Evolutionary conservation across 2,888 invertebrate species (phyloP).

Genomic region (Disparrhopalites patrizii): DNA sequence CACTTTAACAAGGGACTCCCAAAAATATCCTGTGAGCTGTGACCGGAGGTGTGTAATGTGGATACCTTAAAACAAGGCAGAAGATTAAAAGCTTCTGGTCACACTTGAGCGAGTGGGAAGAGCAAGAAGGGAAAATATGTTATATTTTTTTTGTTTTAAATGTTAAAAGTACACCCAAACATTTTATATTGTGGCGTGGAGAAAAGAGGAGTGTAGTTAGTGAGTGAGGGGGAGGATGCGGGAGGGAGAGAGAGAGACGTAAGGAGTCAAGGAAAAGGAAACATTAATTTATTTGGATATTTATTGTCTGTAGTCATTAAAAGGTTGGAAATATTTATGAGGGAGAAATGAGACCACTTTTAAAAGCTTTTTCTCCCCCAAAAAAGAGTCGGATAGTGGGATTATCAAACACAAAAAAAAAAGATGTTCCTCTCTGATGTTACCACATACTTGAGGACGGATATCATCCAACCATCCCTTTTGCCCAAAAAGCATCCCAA

Average conservation of each 20-base stretch:
- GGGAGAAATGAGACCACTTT: slow-evolving; percentile 10
- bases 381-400: background rate
- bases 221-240: background rate
- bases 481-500: background rate
- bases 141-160: too few species aligned
- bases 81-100: too few species aligned
- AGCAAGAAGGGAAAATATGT: too few species aligned
- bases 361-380: slow-evolving; percentile 23
- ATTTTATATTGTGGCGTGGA: too few species aligned
- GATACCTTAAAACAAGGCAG: too few species aligned
- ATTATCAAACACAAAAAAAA: background rate
- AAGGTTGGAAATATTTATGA: slow-evolving; percentile 25
- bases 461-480: background rate
- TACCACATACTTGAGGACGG: slow-evolving; percentile 7
- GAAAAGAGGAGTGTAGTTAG: too few species aligned
- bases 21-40: too few species aligned
- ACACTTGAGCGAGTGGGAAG: too few species aligned
- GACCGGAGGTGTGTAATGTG: too few species aligned
- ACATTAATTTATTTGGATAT: slow-evolving; percentile 29
- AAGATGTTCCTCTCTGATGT: too few species aligned
- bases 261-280: slow-evolving; percentile 18
- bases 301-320: slow-evolving; percentile 23
- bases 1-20: too few species aligned
- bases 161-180: too few species aligned
- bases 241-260: background rate